A percentile compares a stretch with the other conserved stretches of the same genome.
Evolutionary conservation across 2,113 vertebrate species (phyloP).

Genomic region (Rhinoderma darwinii): DNA sequence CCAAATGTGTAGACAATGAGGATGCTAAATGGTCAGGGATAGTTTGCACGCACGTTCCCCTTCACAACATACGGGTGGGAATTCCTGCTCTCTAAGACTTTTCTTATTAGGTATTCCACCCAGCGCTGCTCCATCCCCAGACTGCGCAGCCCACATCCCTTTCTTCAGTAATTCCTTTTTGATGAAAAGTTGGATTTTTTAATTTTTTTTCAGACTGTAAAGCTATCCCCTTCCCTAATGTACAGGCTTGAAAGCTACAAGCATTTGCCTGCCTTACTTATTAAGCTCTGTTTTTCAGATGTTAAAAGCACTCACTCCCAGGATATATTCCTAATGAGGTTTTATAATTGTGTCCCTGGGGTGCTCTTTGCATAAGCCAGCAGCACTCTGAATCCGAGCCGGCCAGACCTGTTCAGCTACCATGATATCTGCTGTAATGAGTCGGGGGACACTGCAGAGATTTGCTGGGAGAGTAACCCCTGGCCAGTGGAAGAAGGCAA

Average conservation of each 20-base stretch:
- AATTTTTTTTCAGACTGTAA: slow-evolving; percentile 21
- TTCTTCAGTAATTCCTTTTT: slow-evolving; percentile 43
- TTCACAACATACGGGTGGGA: slow-evolving; percentile 3
- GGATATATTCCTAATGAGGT: slow-evolving; percentile 58
- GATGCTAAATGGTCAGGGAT: slow-evolving; percentile 35
- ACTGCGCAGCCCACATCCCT: slow-evolving; percentile 19
- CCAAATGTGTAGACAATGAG: background rate
- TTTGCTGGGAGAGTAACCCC: slow-evolving; percentile 56
- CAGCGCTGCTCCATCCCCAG: slow-evolving; percentile 3
- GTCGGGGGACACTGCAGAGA: slow-evolving; percentile 53
- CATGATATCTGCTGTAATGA: slow-evolving; percentile 64
- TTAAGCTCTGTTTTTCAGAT: slow-evolving; percentile 51
- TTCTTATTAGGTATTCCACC: slow-evolving; percentile 43
- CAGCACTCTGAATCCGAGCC: slow-evolving; percentile 53
- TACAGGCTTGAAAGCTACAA: slow-evolving; percentile 48
- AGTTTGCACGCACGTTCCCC: background rate
- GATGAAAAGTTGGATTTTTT: slow-evolving; percentile 30
- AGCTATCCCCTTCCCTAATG: slow-evolving; percentile 4
- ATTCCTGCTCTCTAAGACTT: slow-evolving; percentile 19
- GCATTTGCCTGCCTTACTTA: slow-evolving; percentile 47
- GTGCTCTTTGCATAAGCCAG: slow-evolving; percentile 63
- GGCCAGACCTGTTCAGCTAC: slow-evolving; percentile 59
- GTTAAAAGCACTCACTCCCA: slow-evolving; percentile 61
- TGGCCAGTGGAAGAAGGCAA: slow-evolving; percentile 29
- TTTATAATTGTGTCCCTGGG: slow-evolving; percentile 61